Conservation (phyloP, 2,888 invertebrate genomes). For the Machimus rusticus region DNA sequence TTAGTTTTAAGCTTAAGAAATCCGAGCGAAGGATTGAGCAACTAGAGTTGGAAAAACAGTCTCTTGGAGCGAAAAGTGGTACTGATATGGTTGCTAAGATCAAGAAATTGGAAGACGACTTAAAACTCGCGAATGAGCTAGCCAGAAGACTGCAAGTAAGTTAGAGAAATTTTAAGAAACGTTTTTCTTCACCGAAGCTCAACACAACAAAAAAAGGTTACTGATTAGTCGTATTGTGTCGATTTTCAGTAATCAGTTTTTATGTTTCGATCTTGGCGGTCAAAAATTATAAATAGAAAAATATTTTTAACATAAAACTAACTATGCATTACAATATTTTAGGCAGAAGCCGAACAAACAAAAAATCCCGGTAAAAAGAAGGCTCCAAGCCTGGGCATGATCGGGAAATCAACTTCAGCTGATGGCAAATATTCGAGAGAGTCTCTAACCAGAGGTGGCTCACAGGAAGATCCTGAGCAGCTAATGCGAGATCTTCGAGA, state of each 20-base stretch:
- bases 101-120: slow-evolving; percentile 84
- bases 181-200: no score
- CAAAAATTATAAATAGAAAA: background rate
- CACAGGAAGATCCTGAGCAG: slow-evolving; percentile 82
- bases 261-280: background rate
- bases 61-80: slow-evolving; percentile 70
- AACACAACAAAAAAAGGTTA: no score
- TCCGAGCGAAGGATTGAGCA: slow-evolving; percentile 89
- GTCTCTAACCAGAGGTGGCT: slow-evolving; percentile 78
- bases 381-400: slow-evolving; percentile 67
- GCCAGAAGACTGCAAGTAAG: slow-evolving; percentile 71
- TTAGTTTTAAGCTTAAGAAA: slow-evolving; percentile 97
- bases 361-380: slow-evolving; percentile 65
- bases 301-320: background rate
- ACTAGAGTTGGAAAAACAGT: slow-evolving; percentile 83
- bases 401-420: slow-evolving; percentile 68
- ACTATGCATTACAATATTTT: background rate
- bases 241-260: background rate
- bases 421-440: slow-evolving; percentile 79
- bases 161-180: background rate
- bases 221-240: no score
- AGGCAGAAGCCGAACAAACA: slow-evolving; percentile 57
- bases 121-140: slow-evolving; percentile 81
- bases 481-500: slow-evolving; percentile 87
- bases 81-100: slow-evolving; percentile 73